phyloP scores from a whole-genome alignment of 2,888 invertebrate species.

The Ectemnius lituratus region DNA sequence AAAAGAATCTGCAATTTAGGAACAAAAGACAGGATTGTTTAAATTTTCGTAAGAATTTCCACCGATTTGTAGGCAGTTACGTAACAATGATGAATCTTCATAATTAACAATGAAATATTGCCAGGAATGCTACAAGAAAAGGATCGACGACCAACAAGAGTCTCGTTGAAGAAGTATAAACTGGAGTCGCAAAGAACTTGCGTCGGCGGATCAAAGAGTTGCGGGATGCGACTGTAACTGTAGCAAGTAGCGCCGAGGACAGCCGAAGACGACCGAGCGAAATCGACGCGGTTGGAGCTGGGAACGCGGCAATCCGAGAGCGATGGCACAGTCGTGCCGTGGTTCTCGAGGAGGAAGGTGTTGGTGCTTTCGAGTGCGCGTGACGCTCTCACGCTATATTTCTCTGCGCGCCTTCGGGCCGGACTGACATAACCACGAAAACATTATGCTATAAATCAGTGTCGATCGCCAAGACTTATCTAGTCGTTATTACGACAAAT shows the following conservation, averaged over 20 bases:
- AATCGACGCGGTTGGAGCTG: constrained; percentile 44
- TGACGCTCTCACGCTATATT: background rate
- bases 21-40: too few species aligned
- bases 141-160: too few species aligned
- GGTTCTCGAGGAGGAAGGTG: constrained; percentile 71
- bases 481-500: background rate
- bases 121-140: too few species aligned
- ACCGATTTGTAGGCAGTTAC: too few species aligned
- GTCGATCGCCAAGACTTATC: background rate
- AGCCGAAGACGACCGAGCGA: constrained; percentile 57
- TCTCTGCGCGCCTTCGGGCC: background rate
- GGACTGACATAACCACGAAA: background rate
- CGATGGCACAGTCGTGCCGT: constrained; percentile 75
- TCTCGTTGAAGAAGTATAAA: background rate
- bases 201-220: constrained; percentile 43
- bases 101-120: too few species aligned
- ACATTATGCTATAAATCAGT: background rate
- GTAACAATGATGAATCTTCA: too few species aligned
- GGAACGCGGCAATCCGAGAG: constrained; percentile 70
- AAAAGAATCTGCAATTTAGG: too few species aligned
- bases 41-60: too few species aligned
- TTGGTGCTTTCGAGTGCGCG: constrained; percentile 28
- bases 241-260: constrained; percentile 48
- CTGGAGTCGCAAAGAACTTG: constrained; percentile 51
- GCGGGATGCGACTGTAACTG: constrained; percentile 33